phyloP scores from a whole-genome alignment of 2,888 invertebrate species.

The Cyclophora punctaria region DNA sequence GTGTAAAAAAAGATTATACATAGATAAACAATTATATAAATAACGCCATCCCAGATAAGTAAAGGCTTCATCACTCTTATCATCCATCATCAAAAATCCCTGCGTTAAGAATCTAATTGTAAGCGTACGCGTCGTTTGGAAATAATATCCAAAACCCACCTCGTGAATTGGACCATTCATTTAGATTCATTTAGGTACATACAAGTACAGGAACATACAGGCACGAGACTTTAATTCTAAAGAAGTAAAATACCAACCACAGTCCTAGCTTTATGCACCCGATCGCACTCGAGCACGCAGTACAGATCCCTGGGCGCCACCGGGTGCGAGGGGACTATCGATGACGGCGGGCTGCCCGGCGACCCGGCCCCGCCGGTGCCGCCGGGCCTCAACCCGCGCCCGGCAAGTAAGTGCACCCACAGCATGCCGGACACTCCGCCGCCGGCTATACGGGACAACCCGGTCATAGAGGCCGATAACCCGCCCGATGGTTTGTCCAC shows the following conservation, averaged over 20 bases:
- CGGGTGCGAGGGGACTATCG: constrained; percentile 65
- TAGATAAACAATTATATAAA: too few species aligned
- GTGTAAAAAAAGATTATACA: too few species aligned
- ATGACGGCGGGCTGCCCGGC: constrained; percentile 81
- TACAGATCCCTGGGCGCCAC: constrained; percentile 87
- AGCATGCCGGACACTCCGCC: constrained; percentile 87
- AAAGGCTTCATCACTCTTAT: too few species aligned
- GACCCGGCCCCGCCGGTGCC: constrained; percentile 75
- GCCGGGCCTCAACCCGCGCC: constrained; percentile 87
- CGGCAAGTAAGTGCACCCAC: constrained; percentile 92
- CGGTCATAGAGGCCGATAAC: constrained; percentile 75
- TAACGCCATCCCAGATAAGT: too few species aligned
- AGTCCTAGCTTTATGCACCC: constrained; percentile 96
- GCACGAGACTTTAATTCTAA: too few species aligned
- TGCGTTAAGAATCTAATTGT: too few species aligned
- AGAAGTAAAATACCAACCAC: constrained; percentile 75
- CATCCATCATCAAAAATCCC: too few species aligned
- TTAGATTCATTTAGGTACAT: too few species aligned
- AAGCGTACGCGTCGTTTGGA: too few species aligned
- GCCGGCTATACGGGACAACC: constrained; percentile 62
- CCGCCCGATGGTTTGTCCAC: constrained; percentile 82
- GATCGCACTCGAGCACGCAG: constrained; percentile 97
- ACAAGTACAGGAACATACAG: too few species aligned
- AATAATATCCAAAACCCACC: too few species aligned
- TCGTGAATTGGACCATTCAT: too few species aligned